phyloP scores from a whole-genome alignment of 1,140 invertebrate genomes.

The Pseudoatta argentina region DNA sequence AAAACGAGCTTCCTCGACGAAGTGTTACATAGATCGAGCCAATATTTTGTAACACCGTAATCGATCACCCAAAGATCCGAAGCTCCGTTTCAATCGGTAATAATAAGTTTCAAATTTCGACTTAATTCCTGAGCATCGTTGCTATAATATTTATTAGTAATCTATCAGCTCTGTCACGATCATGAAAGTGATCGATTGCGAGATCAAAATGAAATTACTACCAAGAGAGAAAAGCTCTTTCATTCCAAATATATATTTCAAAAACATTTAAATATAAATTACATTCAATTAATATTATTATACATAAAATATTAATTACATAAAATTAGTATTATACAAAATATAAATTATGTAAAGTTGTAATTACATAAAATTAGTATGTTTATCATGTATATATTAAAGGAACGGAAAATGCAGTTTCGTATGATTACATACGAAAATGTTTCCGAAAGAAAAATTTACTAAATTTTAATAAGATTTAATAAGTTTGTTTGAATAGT shows the following conservation, averaged over 20 bases:
- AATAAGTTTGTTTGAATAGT: too few relatives aligned
- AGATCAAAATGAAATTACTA: slow-evolving; percentile 10
- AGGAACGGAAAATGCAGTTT: not conserved
- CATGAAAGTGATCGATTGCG: slow-evolving; percentile 18
- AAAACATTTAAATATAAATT: too few relatives aligned
- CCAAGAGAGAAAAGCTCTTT: not conserved
- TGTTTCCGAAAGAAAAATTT: too few relatives aligned
- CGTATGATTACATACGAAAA: not conserved
- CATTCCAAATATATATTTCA: too few relatives aligned
- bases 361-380: not conserved
- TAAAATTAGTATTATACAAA: too few relatives aligned
- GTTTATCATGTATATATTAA: not conserved
- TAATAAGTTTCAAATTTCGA: slow-evolving; percentile 42
- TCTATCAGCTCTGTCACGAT: slow-evolving; percentile 13
- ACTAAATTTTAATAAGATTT: too few relatives aligned
- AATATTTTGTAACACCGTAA: slow-evolving; percentile 47
- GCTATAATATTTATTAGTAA: slow-evolving; percentile 27
- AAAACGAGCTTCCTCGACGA: slow-evolving; percentile 10
- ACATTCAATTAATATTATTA: too few relatives aligned
- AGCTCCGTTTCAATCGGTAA: slow-evolving; percentile 9
- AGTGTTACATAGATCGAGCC: not conserved
- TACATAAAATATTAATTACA: too few relatives aligned
- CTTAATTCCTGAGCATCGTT: slow-evolving; percentile 24
- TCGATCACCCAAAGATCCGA: slow-evolving; percentile 38
- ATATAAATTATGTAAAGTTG: too few relatives aligned